Evolutionary conservation across 2,797 vertebrate species (phyloP), one percentile per base, ranked within the genome.

Genomic region (Xerus rutilus): DNA sequence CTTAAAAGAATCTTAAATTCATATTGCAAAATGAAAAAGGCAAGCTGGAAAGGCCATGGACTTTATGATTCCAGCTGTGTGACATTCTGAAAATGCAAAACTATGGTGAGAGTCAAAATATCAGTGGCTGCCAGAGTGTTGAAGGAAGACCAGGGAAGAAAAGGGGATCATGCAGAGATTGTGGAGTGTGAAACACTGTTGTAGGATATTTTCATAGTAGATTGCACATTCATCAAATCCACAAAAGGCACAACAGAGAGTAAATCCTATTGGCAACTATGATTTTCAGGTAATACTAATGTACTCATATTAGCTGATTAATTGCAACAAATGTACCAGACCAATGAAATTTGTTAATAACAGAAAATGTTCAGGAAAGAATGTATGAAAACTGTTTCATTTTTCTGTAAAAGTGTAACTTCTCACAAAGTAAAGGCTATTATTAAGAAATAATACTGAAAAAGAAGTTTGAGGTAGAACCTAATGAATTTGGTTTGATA

Each of bases 151-250:
- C 10, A 43, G 5, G 45, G 17, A 12, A 20, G 30, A 7, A 15
- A 30, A 23, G 1, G 2, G 10, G 2, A 54, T 3, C 17, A 13
- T 13, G 13, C 30, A 35, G 5, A 25, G 11, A 3, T 52, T 73
- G 72, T 18, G 10, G 54, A 23, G 39, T 18, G 25, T n/a, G 20
- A 4, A 52, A 73, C n/a, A 70, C 15, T 21, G 23, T 45, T n/a
- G 7, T 12, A 76, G 28, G 6, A 43, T 10, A n/a, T 14, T 35
- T 23, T 62, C 69, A 54, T 49, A 7, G 14, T 47, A 18, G 52
- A 82, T 47, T 65, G 39, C 6, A 54, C 15, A 70, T 70, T 47
- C 74, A 18, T 86, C 39, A 65, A 82, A 9, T 5, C 17, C 25
- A 49, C 14, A 52, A 21, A 69, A 74, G 1, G 10, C 12, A 4